phyloP scores from a whole-genome alignment of 1,140 invertebrate genomes.

The Zaprionus ghesquierei region DNA sequence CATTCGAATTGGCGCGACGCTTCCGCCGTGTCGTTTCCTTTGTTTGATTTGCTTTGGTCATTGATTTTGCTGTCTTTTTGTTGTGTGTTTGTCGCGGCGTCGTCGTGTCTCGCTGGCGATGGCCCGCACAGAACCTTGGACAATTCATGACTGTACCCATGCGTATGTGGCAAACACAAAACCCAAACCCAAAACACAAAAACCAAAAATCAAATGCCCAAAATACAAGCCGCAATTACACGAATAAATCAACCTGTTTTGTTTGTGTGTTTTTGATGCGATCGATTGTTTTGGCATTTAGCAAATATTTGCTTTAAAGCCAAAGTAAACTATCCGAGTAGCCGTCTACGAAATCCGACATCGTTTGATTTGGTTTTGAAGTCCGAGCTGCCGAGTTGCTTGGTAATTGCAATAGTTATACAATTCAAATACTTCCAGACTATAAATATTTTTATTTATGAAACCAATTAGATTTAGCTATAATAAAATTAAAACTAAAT shows the following conservation, averaged over 20 bases:
- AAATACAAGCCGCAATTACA: slow-evolving; percentile 23
- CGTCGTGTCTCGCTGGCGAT: slow-evolving; percentile 22
- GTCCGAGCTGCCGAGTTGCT: background rate
- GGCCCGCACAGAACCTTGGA: slow-evolving; percentile 26
- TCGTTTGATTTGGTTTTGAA: slow-evolving; percentile 9
- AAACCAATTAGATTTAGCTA: too few relatives aligned
- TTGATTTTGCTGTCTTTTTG: slow-evolving; percentile 10
- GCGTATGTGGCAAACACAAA: slow-evolving; percentile 18
- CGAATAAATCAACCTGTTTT: slow-evolving; percentile 7
- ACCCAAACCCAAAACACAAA: background rate
- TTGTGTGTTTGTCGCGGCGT: slow-evolving; percentile 19
- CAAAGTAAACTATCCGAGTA: slow-evolving; percentile 1
- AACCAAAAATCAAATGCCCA: background rate
- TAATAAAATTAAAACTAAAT: too few relatives aligned
- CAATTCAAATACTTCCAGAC: too few relatives aligned
- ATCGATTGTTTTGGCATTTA: slow-evolving; percentile 24
- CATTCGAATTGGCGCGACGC: background rate
- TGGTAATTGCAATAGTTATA: too few relatives aligned
- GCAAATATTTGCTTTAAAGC: slow-evolving; percentile 21
- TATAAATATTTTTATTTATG: background rate
- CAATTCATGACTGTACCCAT: background rate
- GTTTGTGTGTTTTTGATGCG: background rate
- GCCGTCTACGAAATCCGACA: background rate
- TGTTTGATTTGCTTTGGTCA: slow-evolving; percentile 23
- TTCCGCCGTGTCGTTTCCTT: slow-evolving; percentile 26